Base-by-base conservation (phyloP, 2,113 vertebrate genomes). In the Murina feae region DNA sequence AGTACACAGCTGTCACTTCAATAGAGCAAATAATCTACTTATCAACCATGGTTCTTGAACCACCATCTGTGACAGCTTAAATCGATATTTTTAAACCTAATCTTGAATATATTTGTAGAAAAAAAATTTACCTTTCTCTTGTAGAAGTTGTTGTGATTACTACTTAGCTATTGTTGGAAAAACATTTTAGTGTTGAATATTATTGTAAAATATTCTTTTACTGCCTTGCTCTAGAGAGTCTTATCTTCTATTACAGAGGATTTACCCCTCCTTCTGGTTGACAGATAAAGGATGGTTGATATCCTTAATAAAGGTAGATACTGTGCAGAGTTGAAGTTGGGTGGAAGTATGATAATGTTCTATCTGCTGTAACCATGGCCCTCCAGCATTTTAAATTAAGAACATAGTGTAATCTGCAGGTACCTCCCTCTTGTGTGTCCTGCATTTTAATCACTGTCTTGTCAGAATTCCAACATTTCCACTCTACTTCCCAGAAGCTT, bases 11-110 rank as follows among this genome's bases (percentile, higher is more conserved):
- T 97, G 97, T 95, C 96, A 96, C 44, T 95, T 96, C 95, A 96
- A 89, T 83, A 96, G 93, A 98, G 97, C 94, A 97, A 97, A 98
- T 97, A 98, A 97, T 89, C 86, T 98, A 95, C 93, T 96, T 82
- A 85, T 95, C 86, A 95, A 83, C 90, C 93, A 92, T 95, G 87
- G 84, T 86, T 93, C 93, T 98, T 98, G 97, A 97, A 84, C 78
- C 85, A 94, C 72, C 96, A 96, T 81, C 51, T 96, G 58, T 83
- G 95, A 96, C 55, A 7, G 0, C 83, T 83, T 94, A 84, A 95
- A 86, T 92, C 93, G 84, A 95, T 93, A 95, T 76, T 95, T 93
- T 25, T 21, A 89, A 88, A 66, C 25, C 32, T 80, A 66, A 86
- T 87, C 6, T 69, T 95, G 28, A 84, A 76, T 16, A 81, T 60